These are phyloP conservation scores for Mimachlamys varia DNA, from an alignment of 2,888 invertebrate genomes.

Conservation along the genomic window DNA sequence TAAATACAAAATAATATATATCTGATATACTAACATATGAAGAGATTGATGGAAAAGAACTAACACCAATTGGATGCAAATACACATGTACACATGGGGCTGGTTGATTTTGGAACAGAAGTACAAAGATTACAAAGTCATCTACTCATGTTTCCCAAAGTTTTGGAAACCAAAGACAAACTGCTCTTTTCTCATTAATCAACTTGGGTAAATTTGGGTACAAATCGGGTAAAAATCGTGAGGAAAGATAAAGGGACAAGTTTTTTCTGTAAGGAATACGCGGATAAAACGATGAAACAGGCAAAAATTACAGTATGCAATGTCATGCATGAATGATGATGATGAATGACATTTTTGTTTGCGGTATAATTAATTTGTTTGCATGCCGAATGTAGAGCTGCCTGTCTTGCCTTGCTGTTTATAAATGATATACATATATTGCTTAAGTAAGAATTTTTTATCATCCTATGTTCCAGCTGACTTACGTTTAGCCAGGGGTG, in stretches of 20 bases:
- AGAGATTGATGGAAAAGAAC: neutral
- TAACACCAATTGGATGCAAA: neutral
- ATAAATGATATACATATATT: neutral
- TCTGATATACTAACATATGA: neutral
- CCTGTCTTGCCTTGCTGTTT: neutral
- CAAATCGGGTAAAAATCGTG: neutral
- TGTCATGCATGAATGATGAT: neutral
- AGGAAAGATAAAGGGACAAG: neutral
- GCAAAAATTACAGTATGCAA: neutral
- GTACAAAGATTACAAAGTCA: no score
- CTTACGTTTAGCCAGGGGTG: slow-evolving; percentile 82
- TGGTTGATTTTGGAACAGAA: neutral
- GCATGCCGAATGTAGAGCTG: neutral
- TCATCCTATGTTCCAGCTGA: slow-evolving; percentile 41
- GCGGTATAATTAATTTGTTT: neutral
- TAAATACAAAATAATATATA: neutral
- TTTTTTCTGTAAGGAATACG: neutral
- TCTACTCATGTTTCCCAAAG: neutral
- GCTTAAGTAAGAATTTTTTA: neutral
- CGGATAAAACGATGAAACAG: neutral
- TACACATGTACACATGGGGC: neutral
- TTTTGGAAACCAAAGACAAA: neutral
- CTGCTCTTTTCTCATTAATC: neutral
- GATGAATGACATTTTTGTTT: neutral
- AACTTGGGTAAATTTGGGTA: neutral